A percentile compares a stretch with the other conserved stretches of the same genome.
Evolutionary conservation across 2,888 invertebrate genomes (phyloP).

Genomic region (Frankliniella intonsa): DNA sequence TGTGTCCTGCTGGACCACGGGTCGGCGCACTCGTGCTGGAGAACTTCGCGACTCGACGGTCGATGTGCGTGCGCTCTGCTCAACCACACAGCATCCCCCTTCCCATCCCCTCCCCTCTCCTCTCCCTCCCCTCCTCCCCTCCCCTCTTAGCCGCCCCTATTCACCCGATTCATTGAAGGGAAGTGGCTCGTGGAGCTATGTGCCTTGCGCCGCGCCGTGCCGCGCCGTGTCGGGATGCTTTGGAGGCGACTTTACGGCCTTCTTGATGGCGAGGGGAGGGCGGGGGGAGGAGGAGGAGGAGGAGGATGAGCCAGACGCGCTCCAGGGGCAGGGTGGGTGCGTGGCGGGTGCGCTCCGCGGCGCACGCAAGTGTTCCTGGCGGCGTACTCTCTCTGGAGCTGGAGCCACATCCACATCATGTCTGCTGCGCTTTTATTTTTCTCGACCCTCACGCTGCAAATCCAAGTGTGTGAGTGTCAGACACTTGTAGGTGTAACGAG

Average conservation of each 20-base stretch:
- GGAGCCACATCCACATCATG: too few species aligned
- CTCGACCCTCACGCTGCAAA: too few species aligned
- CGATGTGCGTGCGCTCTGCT: background rate
- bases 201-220: background rate
- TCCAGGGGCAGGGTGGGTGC: too few species aligned
- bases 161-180: constrained; percentile 17
- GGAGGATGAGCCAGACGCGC: background rate
- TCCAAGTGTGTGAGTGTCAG: too few species aligned
- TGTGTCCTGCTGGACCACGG: background rate
- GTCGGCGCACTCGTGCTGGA: too few species aligned
- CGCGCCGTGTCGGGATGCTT: background rate
- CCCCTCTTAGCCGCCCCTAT: background rate
- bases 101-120: background rate
- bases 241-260: background rate
- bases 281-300: background rate
- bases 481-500: too few species aligned
- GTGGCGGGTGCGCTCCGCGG: too few species aligned
- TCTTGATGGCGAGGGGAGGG: background rate
- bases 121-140: background rate
- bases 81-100: background rate
- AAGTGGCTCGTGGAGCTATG: background rate
- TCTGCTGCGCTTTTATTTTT: too few species aligned
- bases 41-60: background rate
- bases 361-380: too few species aligned
- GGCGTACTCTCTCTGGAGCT: too few species aligned